These are phyloP conservation scores for Scaptomyza graminum DNA, from an alignment of 1,140 invertebrate genomes.

Conservation along the genomic window DNA sequence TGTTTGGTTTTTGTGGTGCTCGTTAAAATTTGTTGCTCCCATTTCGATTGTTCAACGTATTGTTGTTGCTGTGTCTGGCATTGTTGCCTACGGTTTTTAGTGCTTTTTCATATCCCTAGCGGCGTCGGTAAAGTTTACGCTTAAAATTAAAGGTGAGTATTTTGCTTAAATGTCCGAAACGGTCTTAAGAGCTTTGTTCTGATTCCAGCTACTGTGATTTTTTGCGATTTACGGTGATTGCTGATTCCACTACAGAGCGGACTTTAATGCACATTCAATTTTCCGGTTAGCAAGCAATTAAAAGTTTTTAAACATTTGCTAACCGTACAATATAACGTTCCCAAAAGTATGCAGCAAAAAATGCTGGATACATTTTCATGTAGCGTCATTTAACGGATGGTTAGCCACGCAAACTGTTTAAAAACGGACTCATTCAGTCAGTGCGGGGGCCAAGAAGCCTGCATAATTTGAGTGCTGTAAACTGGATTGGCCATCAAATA, in stretches of 20 bases:
- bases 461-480: slow-evolving; percentile 37
- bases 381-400: slow-evolving; percentile 68
- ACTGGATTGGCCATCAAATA: slow-evolving; percentile 36
- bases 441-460: slow-evolving; percentile 14
- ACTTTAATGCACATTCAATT: slow-evolving; percentile 66
- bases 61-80: slow-evolving; percentile 47
- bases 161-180: slow-evolving; percentile 60
- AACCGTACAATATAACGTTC: slow-evolving; percentile 15
- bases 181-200: slow-evolving; percentile 32
- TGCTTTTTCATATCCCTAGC: slow-evolving; percentile 49
- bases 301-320: slow-evolving; percentile 66
- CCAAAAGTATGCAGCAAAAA: slow-evolving; percentile 32
- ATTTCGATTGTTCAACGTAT: slow-evolving; percentile 54
- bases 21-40: slow-evolving; percentile 77
- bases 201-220: not conserved
- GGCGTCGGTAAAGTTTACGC: slow-evolving; percentile 44
- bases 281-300: slow-evolving; percentile 40
- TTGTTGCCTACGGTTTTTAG: slow-evolving; percentile 58
- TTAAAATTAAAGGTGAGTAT: slow-evolving; percentile 55
- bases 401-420: slow-evolving; percentile 68
- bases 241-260: slow-evolving; percentile 16
- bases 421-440: slow-evolving; percentile 36
- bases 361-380: slow-evolving; percentile 42
- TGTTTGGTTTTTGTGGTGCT: slow-evolving; percentile 68
- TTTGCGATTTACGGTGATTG: slow-evolving; percentile 15